Base-by-base conservation (phyloP, 2,888 invertebrate species). In the Ptilodon capucinus region DNA sequence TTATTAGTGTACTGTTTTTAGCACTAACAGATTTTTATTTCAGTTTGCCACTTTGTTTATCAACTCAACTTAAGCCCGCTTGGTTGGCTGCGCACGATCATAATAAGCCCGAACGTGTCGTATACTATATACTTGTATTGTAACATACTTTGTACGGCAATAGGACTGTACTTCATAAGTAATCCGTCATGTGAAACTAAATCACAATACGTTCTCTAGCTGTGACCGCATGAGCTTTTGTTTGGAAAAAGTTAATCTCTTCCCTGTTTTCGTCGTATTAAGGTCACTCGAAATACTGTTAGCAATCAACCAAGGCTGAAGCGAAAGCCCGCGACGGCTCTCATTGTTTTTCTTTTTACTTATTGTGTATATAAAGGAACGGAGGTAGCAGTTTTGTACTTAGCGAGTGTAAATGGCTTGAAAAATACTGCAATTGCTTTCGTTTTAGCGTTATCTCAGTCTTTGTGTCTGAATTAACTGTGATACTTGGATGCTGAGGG, bases 241-340 rank as follows among this genome's bases (percentile, higher is more conserved):
- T 64, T 59, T 51, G 43, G 52, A 44, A 52, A 55, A 64, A 60
- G 50, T 57, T 57, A 59, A 64, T 60, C 58, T 53, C 39, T 56
- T 54, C 53, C 48, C 38, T 51, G 39, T 48, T 39, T 48, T 40
- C 34, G 28, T 36, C 21, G 34, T 35, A 40, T 42, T 34, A 47
- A 19, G 25, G 42, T 38, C 34, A 21, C 23, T 14, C 9, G 43
- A 40, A 54, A 48, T 50, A 51, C 38, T 44, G 39, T 62, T 43
- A 17, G 35, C 2, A 30, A 18, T 41, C 46, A 49, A 40, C 21
- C 13, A 23, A 46, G 38, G 35, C 36, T 30, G 36, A 43, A 38
- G 18, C 23, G 21, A 16, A 23, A 21, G 7, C 13, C 13, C 21
- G 25, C 4, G 44, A 18, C 51, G 56, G 39, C 41, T 44, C 50